phyloP scores from a whole-genome alignment of 2,113 vertebrate genomes.

The Lethenteron camtschaticum region DNA sequence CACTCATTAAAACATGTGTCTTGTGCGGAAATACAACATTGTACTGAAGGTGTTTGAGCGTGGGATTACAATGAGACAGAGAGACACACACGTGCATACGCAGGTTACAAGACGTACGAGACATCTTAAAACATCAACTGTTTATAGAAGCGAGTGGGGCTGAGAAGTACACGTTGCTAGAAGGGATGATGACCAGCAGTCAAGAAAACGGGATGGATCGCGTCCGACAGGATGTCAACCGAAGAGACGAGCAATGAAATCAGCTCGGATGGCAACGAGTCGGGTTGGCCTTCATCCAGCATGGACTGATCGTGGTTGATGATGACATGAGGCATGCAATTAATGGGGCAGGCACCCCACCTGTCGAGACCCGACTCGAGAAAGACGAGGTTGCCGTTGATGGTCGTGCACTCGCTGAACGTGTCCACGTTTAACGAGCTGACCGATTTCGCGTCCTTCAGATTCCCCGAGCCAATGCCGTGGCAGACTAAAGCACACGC shows the following conservation, averaged over 20 bases:
- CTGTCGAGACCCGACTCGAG: slow-evolving; percentile 43
- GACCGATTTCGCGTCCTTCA: slow-evolving; percentile 33
- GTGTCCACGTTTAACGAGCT: slow-evolving; percentile 47
- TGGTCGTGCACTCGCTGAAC: slow-evolving; percentile 56
- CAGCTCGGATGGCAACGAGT: not conserved
- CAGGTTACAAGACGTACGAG: too few species aligned
- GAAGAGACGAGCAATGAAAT: not conserved
- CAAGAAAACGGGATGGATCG: too few species aligned
- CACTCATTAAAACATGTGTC: too few species aligned
- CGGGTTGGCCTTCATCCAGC: not conserved
- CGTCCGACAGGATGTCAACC: too few species aligned
- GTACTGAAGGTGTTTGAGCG: too few species aligned
- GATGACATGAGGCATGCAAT: not conserved
- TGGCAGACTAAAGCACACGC: slow-evolving; percentile 40
- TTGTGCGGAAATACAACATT: too few species aligned
- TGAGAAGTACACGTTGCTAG: too few species aligned
- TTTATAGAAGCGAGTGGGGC: too few species aligned
- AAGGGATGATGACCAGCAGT: too few species aligned
- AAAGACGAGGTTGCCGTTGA: slow-evolving; percentile 73
- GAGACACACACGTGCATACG: too few species aligned
- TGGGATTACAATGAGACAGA: too few species aligned
- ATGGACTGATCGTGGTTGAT: not conserved
- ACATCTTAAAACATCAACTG: too few species aligned
- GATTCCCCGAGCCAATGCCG: slow-evolving; percentile 50
- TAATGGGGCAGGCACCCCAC: slow-evolving; percentile 21